Conservation (phyloP, 1,140 invertebrate species). For the Listronotus bonariensis region DNA sequence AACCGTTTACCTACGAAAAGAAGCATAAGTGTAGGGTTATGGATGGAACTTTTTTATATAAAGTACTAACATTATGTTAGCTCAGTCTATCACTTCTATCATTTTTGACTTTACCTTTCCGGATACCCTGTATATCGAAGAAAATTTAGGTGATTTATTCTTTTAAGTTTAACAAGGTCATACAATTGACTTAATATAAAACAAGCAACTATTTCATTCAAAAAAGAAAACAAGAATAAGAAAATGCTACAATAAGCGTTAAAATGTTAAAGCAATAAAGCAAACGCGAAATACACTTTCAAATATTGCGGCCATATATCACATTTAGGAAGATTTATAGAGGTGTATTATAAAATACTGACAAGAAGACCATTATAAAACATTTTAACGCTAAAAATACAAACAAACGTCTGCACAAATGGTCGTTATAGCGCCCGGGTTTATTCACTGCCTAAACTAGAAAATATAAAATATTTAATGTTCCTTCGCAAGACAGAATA, state of each 20-base stretch:
- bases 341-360: slow-evolving; percentile 14
- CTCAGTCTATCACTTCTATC: too few relatives aligned
- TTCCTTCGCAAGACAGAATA: neutral
- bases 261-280: slow-evolving; percentile 15
- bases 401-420: slow-evolving; percentile 6
- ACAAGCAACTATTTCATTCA: too few relatives aligned
- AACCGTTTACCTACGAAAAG: too few relatives aligned
- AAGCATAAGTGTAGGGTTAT: too few relatives aligned
- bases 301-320: slow-evolving; percentile 13
- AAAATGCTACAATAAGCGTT: neutral
- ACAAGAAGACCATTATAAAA: slow-evolving; percentile 2
- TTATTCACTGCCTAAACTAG: slow-evolving; percentile 8
- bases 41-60: too few relatives aligned
- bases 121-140: too few relatives aligned
- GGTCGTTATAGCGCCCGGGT: slow-evolving; percentile 2
- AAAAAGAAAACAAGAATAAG: too few relatives aligned
- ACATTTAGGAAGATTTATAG: slow-evolving; percentile 15
- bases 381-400: slow-evolving; percentile 8
- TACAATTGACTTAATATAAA: too few relatives aligned
- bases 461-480: slow-evolving; percentile 7
- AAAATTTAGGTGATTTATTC: too few relatives aligned
- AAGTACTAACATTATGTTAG: too few relatives aligned
- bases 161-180: too few relatives aligned
- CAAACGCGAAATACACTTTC: slow-evolving; percentile 6
- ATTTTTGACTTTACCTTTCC: too few relatives aligned